Evolutionary conservation across 2,888 invertebrate species (phyloP).

Genomic region (Biston stratarius): DNA sequence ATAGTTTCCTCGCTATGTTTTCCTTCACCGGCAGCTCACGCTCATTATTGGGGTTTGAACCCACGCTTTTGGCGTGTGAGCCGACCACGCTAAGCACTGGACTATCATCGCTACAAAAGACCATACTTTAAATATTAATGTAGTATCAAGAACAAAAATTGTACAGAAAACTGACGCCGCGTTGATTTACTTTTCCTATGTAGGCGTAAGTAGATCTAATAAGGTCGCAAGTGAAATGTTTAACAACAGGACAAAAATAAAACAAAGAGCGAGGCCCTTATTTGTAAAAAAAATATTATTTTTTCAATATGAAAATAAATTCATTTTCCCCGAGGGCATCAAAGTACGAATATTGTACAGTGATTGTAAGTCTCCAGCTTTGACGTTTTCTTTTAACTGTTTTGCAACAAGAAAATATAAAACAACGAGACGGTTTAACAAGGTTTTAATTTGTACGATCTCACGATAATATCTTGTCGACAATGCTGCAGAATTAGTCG

Average conservation of each 20-base stretch:
- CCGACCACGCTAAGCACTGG: no score
- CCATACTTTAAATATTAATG: no score
- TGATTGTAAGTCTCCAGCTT: conserved; percentile 15
- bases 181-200: not conserved
- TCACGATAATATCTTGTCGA: conserved; percentile 6
- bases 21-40: no score
- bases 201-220: conserved; percentile 13
- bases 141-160: no score
- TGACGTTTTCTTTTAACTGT: conserved; percentile 18
- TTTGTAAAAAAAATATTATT: conserved; percentile 22
- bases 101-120: no score
- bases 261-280: conserved; percentile 16
- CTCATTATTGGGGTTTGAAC: no score
- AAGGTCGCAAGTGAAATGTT: conserved; percentile 13
- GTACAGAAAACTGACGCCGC: not conserved
- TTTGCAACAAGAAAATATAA: conserved; percentile 18
- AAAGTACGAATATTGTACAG: conserved; percentile 4
- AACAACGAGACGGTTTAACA: conserved; percentile 9
- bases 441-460: not conserved
- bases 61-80: no score
- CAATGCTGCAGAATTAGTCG: conserved; percentile 1
- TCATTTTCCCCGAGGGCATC: conserved; percentile 22
- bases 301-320: conserved; percentile 17
- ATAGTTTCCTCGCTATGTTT: no score
- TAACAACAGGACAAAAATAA: conserved; percentile 11